Percentiles rank a stretch among this genome's conserved stretches.
These are phyloP conservation scores for Rhyzopertha dominica DNA, from an alignment of 1,140 invertebrate genomes.

Conservation along the genomic window DNA sequence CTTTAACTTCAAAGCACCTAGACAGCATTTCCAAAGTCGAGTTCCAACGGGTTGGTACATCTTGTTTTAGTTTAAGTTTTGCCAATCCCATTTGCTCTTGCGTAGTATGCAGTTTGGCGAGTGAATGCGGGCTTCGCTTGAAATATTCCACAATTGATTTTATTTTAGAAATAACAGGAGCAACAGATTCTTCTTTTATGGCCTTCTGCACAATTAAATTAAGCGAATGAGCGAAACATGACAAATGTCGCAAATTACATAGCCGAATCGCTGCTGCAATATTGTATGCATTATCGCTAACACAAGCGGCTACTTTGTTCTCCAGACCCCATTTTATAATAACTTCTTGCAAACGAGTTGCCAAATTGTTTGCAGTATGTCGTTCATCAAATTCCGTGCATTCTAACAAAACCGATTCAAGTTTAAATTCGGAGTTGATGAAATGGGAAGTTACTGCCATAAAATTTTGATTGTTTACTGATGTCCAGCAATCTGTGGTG, in stretches of 20 bases:
- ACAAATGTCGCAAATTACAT: conserved; percentile 23
- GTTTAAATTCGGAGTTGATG: conserved; percentile 19
- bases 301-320: conserved; percentile 19
- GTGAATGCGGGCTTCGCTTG: conserved; percentile 15
- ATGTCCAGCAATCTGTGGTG: conserved; percentile 31
- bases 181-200: conserved; percentile 14
- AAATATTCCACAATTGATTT: conserved; percentile 28
- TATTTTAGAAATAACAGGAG: conserved; percentile 16
- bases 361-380: conserved; percentile 5
- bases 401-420: conserved; percentile 17
- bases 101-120: conserved; percentile 14
- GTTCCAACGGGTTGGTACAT: conserved; percentile 21
- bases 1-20: conserved; percentile 24
- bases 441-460: conserved; percentile 28
- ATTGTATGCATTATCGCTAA: conserved; percentile 29
- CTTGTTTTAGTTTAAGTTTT: conserved; percentile 23
- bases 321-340: conserved; percentile 19
- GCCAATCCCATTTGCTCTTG: conserved; percentile 24
- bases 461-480: conserved; percentile 23
- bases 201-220: conserved; percentile 25
- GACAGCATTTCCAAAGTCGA: conserved; percentile 28
- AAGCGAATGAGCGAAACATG: conserved; percentile 31
- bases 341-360: conserved; percentile 12
- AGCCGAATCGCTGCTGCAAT: conserved; percentile 23
- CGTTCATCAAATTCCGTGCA: no score